Percentiles rank a stretch among this genome's conserved stretches.
Conservation (phyloP, 2,888 invertebrate species). For the Caenorhabditis plicata region DNA sequence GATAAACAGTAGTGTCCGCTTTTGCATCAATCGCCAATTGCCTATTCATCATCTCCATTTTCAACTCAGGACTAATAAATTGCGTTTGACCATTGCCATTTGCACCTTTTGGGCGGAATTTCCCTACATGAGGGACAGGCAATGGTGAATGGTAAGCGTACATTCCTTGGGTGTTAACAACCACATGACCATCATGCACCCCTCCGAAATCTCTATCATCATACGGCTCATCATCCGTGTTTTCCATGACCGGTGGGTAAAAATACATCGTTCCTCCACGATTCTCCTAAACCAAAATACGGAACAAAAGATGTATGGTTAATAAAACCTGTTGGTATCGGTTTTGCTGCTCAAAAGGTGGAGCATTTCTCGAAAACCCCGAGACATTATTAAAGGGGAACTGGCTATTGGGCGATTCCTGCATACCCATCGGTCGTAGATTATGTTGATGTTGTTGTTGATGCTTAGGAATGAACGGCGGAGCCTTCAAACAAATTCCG, state of each 20-base stretch:
- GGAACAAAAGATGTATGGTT: neutral
- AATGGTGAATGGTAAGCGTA: conserved; percentile 37
- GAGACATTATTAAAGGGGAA: no score
- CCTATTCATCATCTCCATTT: conserved; percentile 27
- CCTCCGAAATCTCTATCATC: conserved; percentile 4
- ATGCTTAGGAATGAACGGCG: conserved; percentile 26
- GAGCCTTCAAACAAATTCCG: conserved; percentile 14
- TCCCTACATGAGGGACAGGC: conserved; percentile 33
- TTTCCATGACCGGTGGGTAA: conserved; percentile 6
- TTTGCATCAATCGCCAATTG: conserved; percentile 48
- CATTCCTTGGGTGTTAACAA: conserved; percentile 23
- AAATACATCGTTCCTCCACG: conserved; percentile 45
- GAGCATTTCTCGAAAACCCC: no score
- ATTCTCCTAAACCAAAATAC: conserved; percentile 15
- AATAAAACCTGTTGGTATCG: no score
- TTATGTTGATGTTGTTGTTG: conserved; percentile 15
- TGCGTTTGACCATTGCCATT: conserved; percentile 36
- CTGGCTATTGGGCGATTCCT: no score
- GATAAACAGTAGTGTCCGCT: conserved; percentile 26
- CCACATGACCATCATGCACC: conserved; percentile 13
- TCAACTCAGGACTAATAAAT: conserved; percentile 45
- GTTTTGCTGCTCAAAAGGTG: conserved; percentile 1
- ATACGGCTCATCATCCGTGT: conserved; percentile 9
- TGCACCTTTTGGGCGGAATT: conserved; percentile 44
- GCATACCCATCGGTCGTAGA: no score